A percentile compares a stretch with the other conserved stretches of the same genome.
Conservation (phyloP, 2,888 invertebrate species). For the Synanthedon tipuliformis region DNA sequence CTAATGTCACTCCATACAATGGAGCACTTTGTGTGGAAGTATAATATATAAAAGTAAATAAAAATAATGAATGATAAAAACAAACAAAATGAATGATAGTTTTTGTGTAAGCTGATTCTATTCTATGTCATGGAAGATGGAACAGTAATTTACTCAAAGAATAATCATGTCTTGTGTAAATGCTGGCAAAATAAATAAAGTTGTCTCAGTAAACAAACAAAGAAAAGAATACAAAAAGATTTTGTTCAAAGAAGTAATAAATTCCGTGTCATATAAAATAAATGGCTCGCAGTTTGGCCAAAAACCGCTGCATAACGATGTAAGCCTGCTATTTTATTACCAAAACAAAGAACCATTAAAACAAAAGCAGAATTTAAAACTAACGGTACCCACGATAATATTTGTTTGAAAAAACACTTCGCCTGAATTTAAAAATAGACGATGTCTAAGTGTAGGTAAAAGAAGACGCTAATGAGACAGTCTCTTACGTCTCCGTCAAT, state of each 20-base stretch:
- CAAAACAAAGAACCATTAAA: constrained; percentile 1
- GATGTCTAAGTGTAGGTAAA: constrained; percentile 37
- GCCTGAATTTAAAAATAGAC: constrained; percentile 33
- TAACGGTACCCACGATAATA: not conserved
- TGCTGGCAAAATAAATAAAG: constrained; percentile 4
- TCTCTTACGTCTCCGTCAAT: not conserved
- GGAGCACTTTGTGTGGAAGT: too few relatives aligned
- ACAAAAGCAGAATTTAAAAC: constrained; percentile 3
- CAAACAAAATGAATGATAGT: too few relatives aligned
- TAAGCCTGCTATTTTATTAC: constrained; percentile 13
- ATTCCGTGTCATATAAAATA: constrained; percentile 1
- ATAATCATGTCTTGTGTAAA: not conserved
- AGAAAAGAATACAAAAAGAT: constrained; percentile 4
- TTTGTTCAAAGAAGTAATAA: constrained; percentile 6
- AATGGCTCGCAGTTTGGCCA: constrained; percentile 7
- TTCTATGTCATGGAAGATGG: too few relatives aligned
- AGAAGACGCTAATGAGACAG: constrained; percentile 51
- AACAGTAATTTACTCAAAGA: too few relatives aligned
- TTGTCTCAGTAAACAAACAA: constrained; percentile 2
- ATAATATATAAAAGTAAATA: too few relatives aligned
- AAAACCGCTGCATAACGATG: constrained; percentile 13
- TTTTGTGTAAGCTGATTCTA: too few relatives aligned
- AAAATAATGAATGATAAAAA: too few relatives aligned
- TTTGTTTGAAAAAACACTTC: not conserved
- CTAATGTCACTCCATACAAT: too few relatives aligned